phyloP scores from a whole-genome alignment of 1,140 invertebrate genomes.

The Drosophila lini region DNA sequence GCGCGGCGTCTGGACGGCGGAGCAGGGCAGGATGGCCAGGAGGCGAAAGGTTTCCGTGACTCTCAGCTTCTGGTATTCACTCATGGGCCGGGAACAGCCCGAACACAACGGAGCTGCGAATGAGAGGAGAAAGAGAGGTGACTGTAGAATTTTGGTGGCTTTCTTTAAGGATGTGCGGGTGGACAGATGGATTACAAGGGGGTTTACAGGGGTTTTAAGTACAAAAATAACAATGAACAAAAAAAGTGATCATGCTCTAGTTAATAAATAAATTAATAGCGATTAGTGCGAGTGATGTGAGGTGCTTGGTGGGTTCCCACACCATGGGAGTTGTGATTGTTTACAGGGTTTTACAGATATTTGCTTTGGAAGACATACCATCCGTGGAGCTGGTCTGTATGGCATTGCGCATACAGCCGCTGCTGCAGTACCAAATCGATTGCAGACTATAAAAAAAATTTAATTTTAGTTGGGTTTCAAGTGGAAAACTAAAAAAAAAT shows the following conservation, averaged over 20 bases:
- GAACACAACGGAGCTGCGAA: conserved; percentile 66
- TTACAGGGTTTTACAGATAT: too few relatives aligned
- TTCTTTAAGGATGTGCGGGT: neutral
- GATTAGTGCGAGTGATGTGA: neutral
- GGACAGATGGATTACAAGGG: neutral
- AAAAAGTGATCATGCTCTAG: too few relatives aligned
- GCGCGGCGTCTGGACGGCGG: conserved; percentile 46
- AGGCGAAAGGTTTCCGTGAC: conserved; percentile 58
- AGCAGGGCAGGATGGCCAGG: conserved; percentile 53
- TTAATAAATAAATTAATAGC: too few relatives aligned
- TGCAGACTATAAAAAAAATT: conserved; percentile 54
- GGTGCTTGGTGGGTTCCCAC: neutral
- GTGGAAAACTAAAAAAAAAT: neutral
- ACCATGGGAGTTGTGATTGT: neutral
- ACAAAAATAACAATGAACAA: too few relatives aligned
- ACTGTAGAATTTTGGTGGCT: neutral
- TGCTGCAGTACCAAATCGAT: conserved; percentile 77
- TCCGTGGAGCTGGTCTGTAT: conserved; percentile 67
- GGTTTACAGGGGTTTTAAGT: too few relatives aligned
- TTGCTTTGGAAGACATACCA: conserved; percentile 43
- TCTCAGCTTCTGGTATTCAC: conserved; percentile 72
- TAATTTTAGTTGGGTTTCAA: neutral
- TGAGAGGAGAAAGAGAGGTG: neutral
- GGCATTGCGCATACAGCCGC: conserved; percentile 75
- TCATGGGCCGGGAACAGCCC: conserved; percentile 70